Percentiles rank a stretch among this genome's conserved stretches.
phyloP scores from a whole-genome alignment of 1,140 invertebrate genomes.

The Telenomus remus region DNA sequence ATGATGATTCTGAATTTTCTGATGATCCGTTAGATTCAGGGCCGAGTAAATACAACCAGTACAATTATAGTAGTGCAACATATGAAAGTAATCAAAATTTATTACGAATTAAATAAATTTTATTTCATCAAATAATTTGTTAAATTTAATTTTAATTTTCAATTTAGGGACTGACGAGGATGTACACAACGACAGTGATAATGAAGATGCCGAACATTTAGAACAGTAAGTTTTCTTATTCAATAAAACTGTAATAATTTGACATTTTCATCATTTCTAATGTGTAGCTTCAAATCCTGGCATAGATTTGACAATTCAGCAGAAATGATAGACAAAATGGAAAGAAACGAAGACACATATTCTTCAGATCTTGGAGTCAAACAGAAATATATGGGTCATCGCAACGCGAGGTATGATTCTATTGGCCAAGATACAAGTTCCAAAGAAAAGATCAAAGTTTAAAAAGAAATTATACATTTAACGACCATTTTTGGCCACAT shows the following conservation, averaged over 20 bases:
- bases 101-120: neutral
- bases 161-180: slow-evolving; percentile 68
- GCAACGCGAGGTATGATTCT: slow-evolving; percentile 84
- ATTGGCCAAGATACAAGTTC: slow-evolving; percentile 10
- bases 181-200: slow-evolving; percentile 72
- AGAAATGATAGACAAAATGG: slow-evolving; percentile 66
- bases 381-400: slow-evolving; percentile 86
- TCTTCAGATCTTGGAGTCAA: slow-evolving; percentile 77
- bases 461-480: slow-evolving; percentile 7
- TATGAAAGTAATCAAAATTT: slow-evolving; percentile 62
- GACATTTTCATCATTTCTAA: neutral
- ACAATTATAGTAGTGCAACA: slow-evolving; percentile 54
- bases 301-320: slow-evolving; percentile 55
- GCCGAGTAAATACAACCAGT: slow-evolving; percentile 62
- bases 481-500: slow-evolving; percentile 9
- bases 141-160: neutral
- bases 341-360: slow-evolving; percentile 52
- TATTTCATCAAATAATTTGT: neutral
- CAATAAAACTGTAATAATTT: neutral
- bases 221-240: slow-evolving; percentile 55
- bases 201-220: slow-evolving; percentile 66
- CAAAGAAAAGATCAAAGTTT: slow-evolving; percentile 14
- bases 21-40: slow-evolving; percentile 64
- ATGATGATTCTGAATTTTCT: slow-evolving; percentile 48
- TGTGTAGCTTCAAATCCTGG: no score